These are phyloP conservation scores for Stigmatopora nigra DNA, from an alignment of 2,113 vertebrate species.

Conservation along the genomic window DNA sequence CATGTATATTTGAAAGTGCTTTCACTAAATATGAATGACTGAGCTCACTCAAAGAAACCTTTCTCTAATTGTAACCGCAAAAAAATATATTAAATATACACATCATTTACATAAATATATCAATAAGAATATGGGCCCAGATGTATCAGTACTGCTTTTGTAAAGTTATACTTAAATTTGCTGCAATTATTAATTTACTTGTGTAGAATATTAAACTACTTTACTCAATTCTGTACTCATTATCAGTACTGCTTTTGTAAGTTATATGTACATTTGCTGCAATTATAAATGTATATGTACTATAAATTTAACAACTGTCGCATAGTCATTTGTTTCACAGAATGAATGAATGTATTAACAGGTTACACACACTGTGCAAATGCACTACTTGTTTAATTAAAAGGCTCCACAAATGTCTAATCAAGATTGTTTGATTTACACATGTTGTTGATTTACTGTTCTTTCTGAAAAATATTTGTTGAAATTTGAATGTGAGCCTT, in stretches of 20 bases:
- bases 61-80: not conserved
- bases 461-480: not conserved
- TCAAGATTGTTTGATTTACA: not conserved
- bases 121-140: not conserved
- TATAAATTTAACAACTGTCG: conserved; percentile 2
- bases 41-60: not conserved
- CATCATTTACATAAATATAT: not conserved
- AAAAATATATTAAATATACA: not conserved
- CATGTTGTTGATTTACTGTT: not conserved
- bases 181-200: not conserved
- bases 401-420: not conserved
- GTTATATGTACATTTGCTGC: not conserved
- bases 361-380: not conserved
- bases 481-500: not conserved
- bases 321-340: conserved; percentile 17
- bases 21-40: not conserved
- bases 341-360: conserved; percentile 32
- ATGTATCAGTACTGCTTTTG: not conserved
- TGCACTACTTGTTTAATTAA: not conserved
- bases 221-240: too few relatives aligned
- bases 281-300: not conserved
- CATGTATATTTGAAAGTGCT: not conserved
- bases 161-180: not conserved
- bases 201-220: too few relatives aligned
- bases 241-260: not conserved